phyloP scores from a whole-genome alignment of 2,113 vertebrate genomes.

The Hippoglossus stenolepis region DNA sequence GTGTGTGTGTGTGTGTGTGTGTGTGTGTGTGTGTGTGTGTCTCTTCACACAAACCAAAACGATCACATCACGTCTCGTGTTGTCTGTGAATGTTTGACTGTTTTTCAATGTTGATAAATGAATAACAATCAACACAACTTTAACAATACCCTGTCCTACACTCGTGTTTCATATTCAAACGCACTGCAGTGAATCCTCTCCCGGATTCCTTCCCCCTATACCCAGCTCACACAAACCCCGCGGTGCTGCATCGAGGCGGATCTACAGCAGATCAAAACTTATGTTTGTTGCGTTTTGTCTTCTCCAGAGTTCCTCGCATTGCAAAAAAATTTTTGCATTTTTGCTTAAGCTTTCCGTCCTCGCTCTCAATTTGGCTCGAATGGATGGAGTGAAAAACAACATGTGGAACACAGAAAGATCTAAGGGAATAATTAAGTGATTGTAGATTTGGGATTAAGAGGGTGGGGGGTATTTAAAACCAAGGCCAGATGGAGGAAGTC shows the following conservation, averaged over 20 bases:
- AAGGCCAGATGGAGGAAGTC: constrained; percentile 49
- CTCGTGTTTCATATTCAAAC: background rate
- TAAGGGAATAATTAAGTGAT: constrained; percentile 60
- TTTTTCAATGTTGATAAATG: too few species aligned
- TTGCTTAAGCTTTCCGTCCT: background rate
- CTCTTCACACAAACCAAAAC: too few species aligned
- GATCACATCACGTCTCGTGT: too few species aligned
- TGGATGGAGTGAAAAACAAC: background rate
- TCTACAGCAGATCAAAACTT: constrained; percentile 18
- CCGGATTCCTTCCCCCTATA: background rate
- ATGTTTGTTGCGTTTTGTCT: constrained; percentile 4
- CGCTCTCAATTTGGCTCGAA: background rate
- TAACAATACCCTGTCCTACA: background rate
- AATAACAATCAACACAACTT: too few species aligned
- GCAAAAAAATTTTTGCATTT: too few species aligned
- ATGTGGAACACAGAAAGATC: background rate
- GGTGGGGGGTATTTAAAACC: constrained; percentile 14
- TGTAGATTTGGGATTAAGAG: constrained; percentile 44
- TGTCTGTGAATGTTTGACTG: too few species aligned
- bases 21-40: too few species aligned
- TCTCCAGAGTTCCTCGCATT: too few species aligned
- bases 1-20: too few species aligned
- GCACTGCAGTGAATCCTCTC: background rate
- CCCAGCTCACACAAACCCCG: background rate
- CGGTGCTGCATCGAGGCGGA: background rate